These are phyloP conservation scores for Druon quercuslanigerum DNA, from an alignment of 1,140 invertebrate genomes.

Conservation along the genomic window DNA sequence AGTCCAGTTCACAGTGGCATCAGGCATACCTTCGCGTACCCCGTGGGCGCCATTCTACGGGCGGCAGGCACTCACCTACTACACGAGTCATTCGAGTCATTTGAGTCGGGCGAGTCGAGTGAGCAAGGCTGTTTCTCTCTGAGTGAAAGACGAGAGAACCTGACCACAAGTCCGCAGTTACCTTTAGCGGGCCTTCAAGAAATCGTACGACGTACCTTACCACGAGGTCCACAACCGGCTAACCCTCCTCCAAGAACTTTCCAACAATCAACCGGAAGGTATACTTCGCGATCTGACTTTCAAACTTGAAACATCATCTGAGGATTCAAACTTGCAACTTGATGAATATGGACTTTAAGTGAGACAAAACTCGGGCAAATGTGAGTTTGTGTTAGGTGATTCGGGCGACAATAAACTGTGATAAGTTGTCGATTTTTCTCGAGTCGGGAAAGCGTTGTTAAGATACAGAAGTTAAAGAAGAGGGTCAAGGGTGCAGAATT, in stretches of 20 bases:
- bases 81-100: conserved; percentile 50
- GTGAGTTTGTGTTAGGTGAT: conserved; percentile 37
- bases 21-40: conserved; percentile 71
- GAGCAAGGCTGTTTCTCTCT: conserved; percentile 1
- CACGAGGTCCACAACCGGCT: conserved; percentile 15
- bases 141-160: conserved; percentile 2
- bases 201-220: background rate
- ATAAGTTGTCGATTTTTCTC: conserved; percentile 37
- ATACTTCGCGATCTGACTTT: no score
- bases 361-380: conserved; percentile 35
- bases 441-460: background rate
- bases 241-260: background rate
- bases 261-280: background rate
- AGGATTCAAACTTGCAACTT: background rate
- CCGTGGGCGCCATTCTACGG: conserved; percentile 66
- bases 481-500: conserved; percentile 53
- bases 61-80: conserved; percentile 56
- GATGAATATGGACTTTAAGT: conserved; percentile 56
- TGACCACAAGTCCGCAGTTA: background rate
- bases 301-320: background rate
- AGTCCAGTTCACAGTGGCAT: conserved; percentile 73
- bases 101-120: conserved; percentile 41
- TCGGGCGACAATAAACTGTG: conserved; percentile 42
- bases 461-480: conserved; percentile 38
- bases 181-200: background rate